These are phyloP conservation scores for Dastarcus helophoroides DNA, from an alignment of 2,888 invertebrate genomes.

Conservation along the genomic window DNA sequence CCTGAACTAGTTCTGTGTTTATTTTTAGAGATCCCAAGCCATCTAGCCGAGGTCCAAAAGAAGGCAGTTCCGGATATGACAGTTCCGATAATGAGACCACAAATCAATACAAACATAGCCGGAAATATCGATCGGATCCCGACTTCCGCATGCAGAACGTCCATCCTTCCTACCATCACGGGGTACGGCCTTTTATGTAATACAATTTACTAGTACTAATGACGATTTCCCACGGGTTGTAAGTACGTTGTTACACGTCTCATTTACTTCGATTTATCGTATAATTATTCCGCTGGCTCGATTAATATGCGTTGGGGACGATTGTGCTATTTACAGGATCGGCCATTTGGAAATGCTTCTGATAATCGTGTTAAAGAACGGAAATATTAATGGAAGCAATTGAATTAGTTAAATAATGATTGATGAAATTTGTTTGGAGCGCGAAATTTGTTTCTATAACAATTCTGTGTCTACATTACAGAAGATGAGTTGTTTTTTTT, in stretches of 20 bases:
- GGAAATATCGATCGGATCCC: constrained; percentile 77
- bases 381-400: no score
- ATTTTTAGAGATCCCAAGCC: constrained; percentile 42
- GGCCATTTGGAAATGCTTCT: no score
- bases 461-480: no score
- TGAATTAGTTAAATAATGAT: no score
- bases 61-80: constrained; percentile 87
- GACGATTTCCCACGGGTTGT: constrained; percentile 12
- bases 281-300: no score
- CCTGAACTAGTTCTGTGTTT: no score
- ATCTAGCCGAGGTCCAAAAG: constrained; percentile 53
- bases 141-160: constrained; percentile 64
- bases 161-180: constrained; percentile 44
- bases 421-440: no score
- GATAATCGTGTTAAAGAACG: no score
- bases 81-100: constrained; percentile 76
- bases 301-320: no score
- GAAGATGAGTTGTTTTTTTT: no score
- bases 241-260: constrained; percentile 17
- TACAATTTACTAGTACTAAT: constrained; percentile 3
- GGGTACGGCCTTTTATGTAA: constrained; percentile 25
- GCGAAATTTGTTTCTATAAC: no score
- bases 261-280: constrained; percentile 16
- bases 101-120: constrained; percentile 50
- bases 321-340: no score